Conservation (phyloP, 2,113 vertebrate genomes). For the Channa maculata region DNA sequence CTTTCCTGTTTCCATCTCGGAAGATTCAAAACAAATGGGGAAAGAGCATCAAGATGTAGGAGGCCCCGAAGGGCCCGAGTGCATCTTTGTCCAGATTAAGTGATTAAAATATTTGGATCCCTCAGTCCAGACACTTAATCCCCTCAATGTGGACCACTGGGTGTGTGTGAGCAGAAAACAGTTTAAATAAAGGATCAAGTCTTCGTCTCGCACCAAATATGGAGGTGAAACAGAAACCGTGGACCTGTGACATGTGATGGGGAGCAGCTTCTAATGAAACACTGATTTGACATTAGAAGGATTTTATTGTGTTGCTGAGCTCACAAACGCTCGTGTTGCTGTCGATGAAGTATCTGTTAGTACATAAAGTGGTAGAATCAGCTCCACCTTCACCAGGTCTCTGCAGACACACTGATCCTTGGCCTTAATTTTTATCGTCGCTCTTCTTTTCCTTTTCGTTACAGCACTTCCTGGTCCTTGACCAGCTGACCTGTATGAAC, state of each 20-base stretch:
- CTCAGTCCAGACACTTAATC: constrained; percentile 30
- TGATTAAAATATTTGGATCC: constrained; percentile 43
- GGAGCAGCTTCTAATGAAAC: too few species aligned
- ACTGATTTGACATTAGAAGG: too few species aligned
- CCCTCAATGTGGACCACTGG: not conserved
- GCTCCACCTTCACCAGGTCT: too few species aligned
- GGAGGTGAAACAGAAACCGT: constrained; percentile 17
- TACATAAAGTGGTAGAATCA: too few species aligned
- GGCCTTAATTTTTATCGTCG: too few species aligned
- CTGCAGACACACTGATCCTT: too few species aligned
- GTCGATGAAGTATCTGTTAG: too few species aligned
- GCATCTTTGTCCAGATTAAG: constrained; percentile 23
- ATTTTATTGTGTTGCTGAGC: too few species aligned
- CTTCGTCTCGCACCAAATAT: constrained; percentile 34
- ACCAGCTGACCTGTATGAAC: too few species aligned
- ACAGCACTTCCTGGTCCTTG: too few species aligned
- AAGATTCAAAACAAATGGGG: constrained; percentile 49
- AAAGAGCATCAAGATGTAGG: constrained; percentile 26
- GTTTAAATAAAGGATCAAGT: constrained; percentile 27
- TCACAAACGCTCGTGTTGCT: too few species aligned
- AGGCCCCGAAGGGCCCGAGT: constrained; percentile 5
- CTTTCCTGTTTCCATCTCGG: constrained; percentile 53
- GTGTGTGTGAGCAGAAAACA: constrained; percentile 12
- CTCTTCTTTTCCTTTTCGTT: too few species aligned
- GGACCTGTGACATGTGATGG: not conserved